phyloP scores from a whole-genome alignment of 2,888 invertebrate genomes.

The Protodeltote pygarga region DNA sequence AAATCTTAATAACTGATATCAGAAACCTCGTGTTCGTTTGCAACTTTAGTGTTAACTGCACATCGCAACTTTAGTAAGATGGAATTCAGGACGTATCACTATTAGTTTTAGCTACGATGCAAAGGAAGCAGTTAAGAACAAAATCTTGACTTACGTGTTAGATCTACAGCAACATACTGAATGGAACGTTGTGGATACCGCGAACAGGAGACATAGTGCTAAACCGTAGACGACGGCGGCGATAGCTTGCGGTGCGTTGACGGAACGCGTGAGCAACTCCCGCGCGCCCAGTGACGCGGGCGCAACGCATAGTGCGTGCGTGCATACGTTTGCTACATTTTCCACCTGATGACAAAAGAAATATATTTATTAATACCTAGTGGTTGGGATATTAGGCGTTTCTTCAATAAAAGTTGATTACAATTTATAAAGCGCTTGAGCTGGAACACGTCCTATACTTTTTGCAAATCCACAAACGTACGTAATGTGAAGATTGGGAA shows the following conservation, averaged over 20 bases:
- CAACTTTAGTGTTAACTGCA: slow-evolving; percentile 25
- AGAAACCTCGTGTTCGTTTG: slow-evolving; percentile 16
- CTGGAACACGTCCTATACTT: too few relatives aligned
- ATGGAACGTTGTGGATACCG: slow-evolving; percentile 96
- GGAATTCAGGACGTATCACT: background rate
- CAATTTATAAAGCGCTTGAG: too few relatives aligned
- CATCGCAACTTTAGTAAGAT: background rate
- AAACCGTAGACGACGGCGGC: slow-evolving; percentile 95
- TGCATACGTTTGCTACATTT: slow-evolving; percentile 96
- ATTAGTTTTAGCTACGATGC: background rate
- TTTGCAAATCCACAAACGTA: too few relatives aligned
- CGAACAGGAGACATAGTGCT: slow-evolving; percentile 94
- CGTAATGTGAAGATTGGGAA: too few relatives aligned
- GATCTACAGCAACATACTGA: slow-evolving; percentile 92
- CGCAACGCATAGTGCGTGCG: slow-evolving; percentile 95
- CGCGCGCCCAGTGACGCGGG: slow-evolving; percentile 93
- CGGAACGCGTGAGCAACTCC: slow-evolving; percentile 91
- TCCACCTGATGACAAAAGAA: slow-evolving; percentile 87
- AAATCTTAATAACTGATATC: background rate
- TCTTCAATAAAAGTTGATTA: too few relatives aligned
- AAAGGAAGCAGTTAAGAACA: slow-evolving; percentile 15
- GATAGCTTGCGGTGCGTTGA: slow-evolving; percentile 91
- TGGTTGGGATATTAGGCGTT: too few relatives aligned
- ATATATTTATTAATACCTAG: too few relatives aligned
- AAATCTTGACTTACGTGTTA: slow-evolving; percentile 72